Conservation (phyloP, 2,797 vertebrate genomes). For the Falco cherrug region DNA sequence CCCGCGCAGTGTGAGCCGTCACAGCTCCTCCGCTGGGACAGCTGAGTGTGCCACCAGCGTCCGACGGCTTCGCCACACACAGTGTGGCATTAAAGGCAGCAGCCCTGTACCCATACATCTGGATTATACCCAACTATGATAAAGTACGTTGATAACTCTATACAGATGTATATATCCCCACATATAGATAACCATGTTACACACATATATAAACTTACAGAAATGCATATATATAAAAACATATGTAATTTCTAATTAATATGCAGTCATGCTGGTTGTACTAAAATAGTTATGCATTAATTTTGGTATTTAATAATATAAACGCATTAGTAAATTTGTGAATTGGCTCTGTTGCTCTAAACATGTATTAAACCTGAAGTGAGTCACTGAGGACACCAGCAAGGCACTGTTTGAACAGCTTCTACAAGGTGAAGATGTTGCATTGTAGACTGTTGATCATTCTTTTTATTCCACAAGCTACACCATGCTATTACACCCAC, state of each 20-base stretch:
- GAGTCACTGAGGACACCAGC: not conserved
- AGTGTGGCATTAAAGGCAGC: fast-evolving
- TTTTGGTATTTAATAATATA: not conserved
- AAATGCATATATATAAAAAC: not conserved
- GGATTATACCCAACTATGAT: too few relatives aligned
- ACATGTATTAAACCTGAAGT: not conserved
- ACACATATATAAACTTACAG: too few relatives aligned
- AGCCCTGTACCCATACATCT: not conserved
- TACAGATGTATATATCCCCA: too few relatives aligned
- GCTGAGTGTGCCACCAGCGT: fast-evolving
- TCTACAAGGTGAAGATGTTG: not conserved
- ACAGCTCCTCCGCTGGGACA: not conserved
- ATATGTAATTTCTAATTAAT: not conserved
- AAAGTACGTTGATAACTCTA: too few relatives aligned
- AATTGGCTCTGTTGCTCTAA: not conserved
- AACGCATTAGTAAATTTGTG: not conserved
- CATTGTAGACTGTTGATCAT: not conserved
- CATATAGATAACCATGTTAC: not conserved
- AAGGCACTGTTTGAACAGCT: not conserved
- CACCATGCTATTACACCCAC: not conserved
- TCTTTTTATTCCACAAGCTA: not conserved
- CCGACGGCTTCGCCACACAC: fast-evolving
- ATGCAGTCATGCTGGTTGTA: fast-evolving
- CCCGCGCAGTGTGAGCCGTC: not conserved
- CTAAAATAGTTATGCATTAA: not conserved